These are phyloP conservation scores for Connochaetes taurinus DNA, from an alignment of 2,113 vertebrate genomes.

Conservation along the genomic window DNA sequence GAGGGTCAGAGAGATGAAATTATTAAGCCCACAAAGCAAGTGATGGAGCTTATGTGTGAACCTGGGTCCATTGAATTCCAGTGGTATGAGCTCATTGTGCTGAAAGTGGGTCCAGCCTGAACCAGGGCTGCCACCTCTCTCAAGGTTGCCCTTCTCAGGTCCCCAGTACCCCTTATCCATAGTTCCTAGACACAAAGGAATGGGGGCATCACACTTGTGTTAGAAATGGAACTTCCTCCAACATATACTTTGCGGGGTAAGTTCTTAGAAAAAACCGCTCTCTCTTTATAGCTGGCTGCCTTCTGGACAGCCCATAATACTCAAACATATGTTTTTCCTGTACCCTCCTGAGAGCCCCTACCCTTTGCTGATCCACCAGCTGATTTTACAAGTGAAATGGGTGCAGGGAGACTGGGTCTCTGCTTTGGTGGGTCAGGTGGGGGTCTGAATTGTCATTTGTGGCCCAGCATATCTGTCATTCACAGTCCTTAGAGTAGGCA, in stretches of 20 bases:
- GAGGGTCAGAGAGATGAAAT: not conserved
- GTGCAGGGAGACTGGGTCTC: not conserved
- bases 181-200: constrained; percentile 20
- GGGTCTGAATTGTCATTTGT: not conserved
- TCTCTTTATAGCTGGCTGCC: constrained; percentile 40
- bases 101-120: not conserved
- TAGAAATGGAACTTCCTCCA: constrained; percentile 39
- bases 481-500: not conserved
- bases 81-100: not conserved
- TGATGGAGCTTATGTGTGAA: not conserved
- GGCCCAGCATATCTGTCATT: not conserved
- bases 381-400: not conserved
- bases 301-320: constrained; percentile 17
- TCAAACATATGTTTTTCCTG: constrained; percentile 24
- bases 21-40: not conserved
- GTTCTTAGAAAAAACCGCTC: constrained; percentile 53
- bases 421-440: not conserved
- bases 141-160: not conserved
- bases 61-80: not conserved
- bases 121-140: not conserved
- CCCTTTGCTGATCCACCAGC: not conserved
- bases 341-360: not conserved
- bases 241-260: constrained; percentile 22
- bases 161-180: not conserved
- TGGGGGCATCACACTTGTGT: not conserved